Evolutionary conservation across 2,888 invertebrate genomes (phyloP).

Genomic region (Nymphalis c-album): DNA sequence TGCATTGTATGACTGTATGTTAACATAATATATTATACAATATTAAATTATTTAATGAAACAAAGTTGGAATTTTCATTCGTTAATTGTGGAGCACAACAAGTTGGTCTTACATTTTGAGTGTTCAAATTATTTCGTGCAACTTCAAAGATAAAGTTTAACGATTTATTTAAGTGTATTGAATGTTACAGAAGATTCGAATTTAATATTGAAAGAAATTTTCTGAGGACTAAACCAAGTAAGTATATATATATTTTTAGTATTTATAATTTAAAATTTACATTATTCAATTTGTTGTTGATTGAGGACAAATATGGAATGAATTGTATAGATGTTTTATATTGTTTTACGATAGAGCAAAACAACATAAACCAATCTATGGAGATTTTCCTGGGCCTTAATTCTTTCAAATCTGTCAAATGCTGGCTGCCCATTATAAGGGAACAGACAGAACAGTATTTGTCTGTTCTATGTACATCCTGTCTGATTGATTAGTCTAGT

Average conservation of each 20-base stretch:
- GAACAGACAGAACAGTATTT: too few species aligned
- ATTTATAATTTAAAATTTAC: neutral
- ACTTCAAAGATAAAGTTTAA: constrained; percentile 1
- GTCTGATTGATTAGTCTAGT: too few species aligned
- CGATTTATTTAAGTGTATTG: neutral
- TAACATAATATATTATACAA: neutral
- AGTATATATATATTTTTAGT: neutral
- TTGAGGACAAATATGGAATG: neutral
- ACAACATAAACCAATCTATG: too few species aligned
- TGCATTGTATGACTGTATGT: neutral
- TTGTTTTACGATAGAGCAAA: too few species aligned
- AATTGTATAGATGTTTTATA: too few species aligned
- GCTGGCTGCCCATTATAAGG: too few species aligned
- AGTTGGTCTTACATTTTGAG: neutral
- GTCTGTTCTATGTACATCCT: too few species aligned
- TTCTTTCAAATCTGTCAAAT: too few species aligned
- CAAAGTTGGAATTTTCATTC: neutral
- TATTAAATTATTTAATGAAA: neutral
- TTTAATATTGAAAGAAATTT: neutral
- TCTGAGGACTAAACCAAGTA: neutral
- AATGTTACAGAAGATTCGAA: neutral
- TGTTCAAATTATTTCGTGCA: neutral
- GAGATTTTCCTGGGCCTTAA: too few species aligned
- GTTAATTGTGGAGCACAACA: neutral
- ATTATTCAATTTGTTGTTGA: neutral